Percentiles rank a stretch among this genome's conserved stretches.
phyloP scores from a whole-genome alignment of 2,888 invertebrate species.

The Tiliacea citrago region DNA sequence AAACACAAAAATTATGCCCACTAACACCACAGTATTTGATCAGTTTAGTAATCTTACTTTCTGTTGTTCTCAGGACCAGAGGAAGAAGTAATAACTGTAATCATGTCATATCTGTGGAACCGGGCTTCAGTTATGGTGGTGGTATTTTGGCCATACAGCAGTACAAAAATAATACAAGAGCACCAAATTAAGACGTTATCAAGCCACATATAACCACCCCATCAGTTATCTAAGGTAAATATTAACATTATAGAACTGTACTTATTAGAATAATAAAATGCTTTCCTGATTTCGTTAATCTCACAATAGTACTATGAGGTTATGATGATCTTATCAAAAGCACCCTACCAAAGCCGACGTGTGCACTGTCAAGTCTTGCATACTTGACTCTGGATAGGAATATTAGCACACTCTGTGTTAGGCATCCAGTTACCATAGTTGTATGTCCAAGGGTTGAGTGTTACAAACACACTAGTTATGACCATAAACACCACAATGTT shows the following conservation, averaged over 20 bases:
- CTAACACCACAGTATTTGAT: not conserved
- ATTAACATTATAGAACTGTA: not conserved
- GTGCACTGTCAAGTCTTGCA: constrained; percentile 77
- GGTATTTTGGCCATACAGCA: no score
- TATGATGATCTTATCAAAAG: not conserved
- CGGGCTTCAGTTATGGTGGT: not conserved
- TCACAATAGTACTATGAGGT: not conserved
- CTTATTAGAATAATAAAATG: no score
- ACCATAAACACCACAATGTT: not conserved
- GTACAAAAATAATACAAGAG: no score
- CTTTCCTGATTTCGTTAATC: not conserved
- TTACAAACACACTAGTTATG: constrained; percentile 68
- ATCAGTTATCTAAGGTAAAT: constrained; percentile 2
- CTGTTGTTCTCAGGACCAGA: constrained; percentile 24
- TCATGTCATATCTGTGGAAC: not conserved
- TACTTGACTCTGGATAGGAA: constrained; percentile 89
- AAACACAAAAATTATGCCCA: constrained; percentile 48
- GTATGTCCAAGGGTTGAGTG: constrained; percentile 68
- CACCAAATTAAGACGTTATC: constrained; percentile 5
- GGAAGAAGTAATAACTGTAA: not conserved
- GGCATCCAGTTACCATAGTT: constrained; percentile 77
- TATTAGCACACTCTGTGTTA: constrained; percentile 88
- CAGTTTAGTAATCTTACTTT: constrained; percentile 7
- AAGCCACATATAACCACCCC: not conserved
- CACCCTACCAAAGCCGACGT: constrained; percentile 90